Base-by-base conservation (phyloP, 2,797 vertebrate genomes). In the Distichodus sexfasciatus region DNA sequence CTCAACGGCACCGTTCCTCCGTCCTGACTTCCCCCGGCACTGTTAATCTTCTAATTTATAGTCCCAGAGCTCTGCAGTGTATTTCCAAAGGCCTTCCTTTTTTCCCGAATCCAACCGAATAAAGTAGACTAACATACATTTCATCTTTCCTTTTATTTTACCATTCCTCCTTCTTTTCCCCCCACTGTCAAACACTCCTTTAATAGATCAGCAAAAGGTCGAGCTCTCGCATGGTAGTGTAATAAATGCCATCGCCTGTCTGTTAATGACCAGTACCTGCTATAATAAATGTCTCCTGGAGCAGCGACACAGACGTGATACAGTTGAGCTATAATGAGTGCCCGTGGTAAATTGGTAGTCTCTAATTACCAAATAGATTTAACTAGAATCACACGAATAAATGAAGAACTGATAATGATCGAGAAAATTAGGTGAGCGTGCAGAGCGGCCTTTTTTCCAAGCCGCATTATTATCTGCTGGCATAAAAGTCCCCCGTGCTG, bases 131-230 rank as follows among this genome's bases (percentile, higher is more conserved):
- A 82, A 85, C 76, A 78, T 75, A 35, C 66, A 73, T 73, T 72
- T 75, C 58, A 60, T 72, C 8, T 19, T n/a, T 0, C 60, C 51
- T 83, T 72, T 70, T 66, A 43, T 84, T 87, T 86, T 75, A 83
- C 84, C 75, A 76, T 40, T 61, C 63, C 55, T 70, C 71, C 66
- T 76, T 78, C 79, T 69, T 63, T 51, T 40, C 24, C 15, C 14
- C 19, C 21, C 19, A 55, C 83, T 85, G 85, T 87, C 86, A 84
- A 51, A 29, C 67, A 71, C 76, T 86, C 82, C 84, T 90, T 90
- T 89, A 89, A 91, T 90, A 87, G 86, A 88, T 84, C 76, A 76
- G 75, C 67, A 80, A 87, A 92, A 92, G 90, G 90, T 91, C 89
- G 85, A 76, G 79, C 84, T 89, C 82, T 87, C 87, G 84, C 81